Evolutionary conservation across 2,888 invertebrate species (phyloP), one percentile per base, ranked within the genome.

Genomic region (Cotesia congregata): DNA sequence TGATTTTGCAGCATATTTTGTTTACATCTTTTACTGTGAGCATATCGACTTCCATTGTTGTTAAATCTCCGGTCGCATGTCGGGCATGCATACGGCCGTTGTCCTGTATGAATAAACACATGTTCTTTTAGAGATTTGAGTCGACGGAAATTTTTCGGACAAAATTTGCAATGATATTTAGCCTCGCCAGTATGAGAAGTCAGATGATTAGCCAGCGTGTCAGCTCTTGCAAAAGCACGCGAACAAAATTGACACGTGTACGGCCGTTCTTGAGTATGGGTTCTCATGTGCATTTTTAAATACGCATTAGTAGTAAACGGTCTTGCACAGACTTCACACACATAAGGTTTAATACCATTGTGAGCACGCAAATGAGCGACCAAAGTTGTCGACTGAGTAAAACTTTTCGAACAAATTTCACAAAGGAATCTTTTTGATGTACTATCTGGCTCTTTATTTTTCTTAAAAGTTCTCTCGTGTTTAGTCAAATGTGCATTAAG

Each of bases 271-370:
- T 89, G 89, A 0, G 89, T 89, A 67, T 89, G 89, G 2, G 89
- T 89, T 59, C 89, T 83, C 89, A 89, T 89, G 65, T 89, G 89
- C 89, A 89, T 89, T 61, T 89, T 89, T 3, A 89, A 77, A 75
- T 89, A 89, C 0, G 89, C 89, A 70, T 89, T 89, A 0, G 89
- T 89, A 0, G 89, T 89, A 68, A 89, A 89, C 0, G 89, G 89
- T 7, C 89, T 80, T 0, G 88, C 87, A 76, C 89, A 89, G 0
- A 89, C 89, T 65, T 89, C 87, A 81, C 89, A 89, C 0, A 89
- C 88, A 70, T 87, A 89, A 0, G 89, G 89, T 71, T 89, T 89
- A 30, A 89, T 89, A 1, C 89, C 89, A 9, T 89, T 89, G 79
- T 89, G 89, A 2, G 88, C 89, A 9, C 89, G 77, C 4, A 89